Evolutionary conservation across 1,140 invertebrate genomes (phyloP).

Genomic region (Drosophila mayri): DNA sequence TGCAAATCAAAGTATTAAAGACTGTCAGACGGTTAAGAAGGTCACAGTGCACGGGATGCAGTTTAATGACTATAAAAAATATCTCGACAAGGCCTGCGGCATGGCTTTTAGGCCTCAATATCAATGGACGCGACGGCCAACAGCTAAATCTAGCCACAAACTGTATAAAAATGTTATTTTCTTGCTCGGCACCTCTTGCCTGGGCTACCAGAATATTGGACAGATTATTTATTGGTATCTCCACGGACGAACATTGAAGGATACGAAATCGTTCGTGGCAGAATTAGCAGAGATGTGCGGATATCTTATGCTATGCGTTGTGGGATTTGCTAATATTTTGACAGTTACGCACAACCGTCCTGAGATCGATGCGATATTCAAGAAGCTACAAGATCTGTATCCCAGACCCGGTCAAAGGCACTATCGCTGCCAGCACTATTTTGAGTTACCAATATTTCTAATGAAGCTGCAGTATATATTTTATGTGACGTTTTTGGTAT

Average conservation of each 20-base stretch:
- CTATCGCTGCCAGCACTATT: constrained; percentile 53
- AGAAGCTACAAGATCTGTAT: constrained; percentile 53
- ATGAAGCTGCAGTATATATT: constrained; percentile 50
- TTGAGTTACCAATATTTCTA: constrained; percentile 20
- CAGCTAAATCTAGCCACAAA: not conserved
- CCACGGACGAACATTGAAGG: not conserved
- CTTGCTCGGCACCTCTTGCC: constrained; percentile 30
- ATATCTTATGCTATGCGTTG: constrained; percentile 42
- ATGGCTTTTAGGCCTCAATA: constrained; percentile 30
- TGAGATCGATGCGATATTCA: constrained; percentile 36
- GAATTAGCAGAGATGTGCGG: constrained; percentile 60
- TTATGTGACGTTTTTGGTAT: constrained; percentile 47
- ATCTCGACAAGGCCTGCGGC: constrained; percentile 46
- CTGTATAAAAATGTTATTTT: constrained; percentile 22
- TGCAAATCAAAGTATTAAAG: not conserved
- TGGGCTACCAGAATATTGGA: constrained; percentile 63
- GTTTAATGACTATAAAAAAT: constrained; percentile 48
- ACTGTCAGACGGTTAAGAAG: not conserved
- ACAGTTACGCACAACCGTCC: constrained; percentile 32
- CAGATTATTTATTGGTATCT: constrained; percentile 43
- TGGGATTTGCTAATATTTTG: constrained; percentile 46
- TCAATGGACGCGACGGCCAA: constrained; percentile 21
- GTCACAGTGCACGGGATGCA: constrained; percentile 33
- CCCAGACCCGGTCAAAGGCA: not conserved
- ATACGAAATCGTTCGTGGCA: constrained; percentile 20